Conservation (phyloP, 2,888 invertebrate species). For the Dasypogon diadema region DNA sequence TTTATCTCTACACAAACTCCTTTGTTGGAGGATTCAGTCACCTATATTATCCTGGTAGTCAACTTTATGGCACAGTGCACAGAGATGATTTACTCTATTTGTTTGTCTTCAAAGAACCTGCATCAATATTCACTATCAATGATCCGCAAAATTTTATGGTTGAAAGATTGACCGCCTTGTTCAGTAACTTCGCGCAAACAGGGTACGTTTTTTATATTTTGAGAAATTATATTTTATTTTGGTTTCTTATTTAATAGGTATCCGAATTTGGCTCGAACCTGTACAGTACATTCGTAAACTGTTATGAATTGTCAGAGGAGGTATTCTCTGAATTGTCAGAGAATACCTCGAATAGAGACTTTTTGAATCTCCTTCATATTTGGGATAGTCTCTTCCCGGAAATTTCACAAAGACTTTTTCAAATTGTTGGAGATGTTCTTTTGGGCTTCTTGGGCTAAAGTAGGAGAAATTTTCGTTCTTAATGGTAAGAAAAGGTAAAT, state of each 20-base stretch:
- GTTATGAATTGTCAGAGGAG: conserved; percentile 13
- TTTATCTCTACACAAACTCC: conserved; percentile 75
- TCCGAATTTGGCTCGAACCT: not conserved
- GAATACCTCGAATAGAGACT: not conserved
- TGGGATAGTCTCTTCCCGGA: conserved; percentile 10
- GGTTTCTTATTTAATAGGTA: not conserved
- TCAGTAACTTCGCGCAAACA: conserved; percentile 66
- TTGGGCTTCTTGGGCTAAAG: no score
- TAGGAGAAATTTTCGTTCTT: no score
- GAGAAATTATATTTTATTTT: no score
- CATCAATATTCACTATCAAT: conserved; percentile 66
- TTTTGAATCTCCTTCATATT: conserved; percentile 15
- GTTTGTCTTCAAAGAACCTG: conserved; percentile 66
- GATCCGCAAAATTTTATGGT: conserved; percentile 69
- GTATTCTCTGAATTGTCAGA: conserved; percentile 6
- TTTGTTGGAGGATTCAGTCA: conserved; percentile 74
- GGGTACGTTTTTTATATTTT: conserved; percentile 34
- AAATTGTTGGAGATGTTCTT: no score
- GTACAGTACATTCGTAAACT: not conserved
- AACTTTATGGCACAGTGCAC: conserved; percentile 70
- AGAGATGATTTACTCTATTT: conserved; percentile 71
- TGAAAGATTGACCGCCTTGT: conserved; percentile 68
- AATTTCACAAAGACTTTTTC: not conserved
- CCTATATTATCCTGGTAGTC: conserved; percentile 71
- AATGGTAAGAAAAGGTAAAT: no score